Evolutionary conservation across 2,113 vertebrate species (phyloP).

Genomic region (Ictalurus punctatus): DNA sequence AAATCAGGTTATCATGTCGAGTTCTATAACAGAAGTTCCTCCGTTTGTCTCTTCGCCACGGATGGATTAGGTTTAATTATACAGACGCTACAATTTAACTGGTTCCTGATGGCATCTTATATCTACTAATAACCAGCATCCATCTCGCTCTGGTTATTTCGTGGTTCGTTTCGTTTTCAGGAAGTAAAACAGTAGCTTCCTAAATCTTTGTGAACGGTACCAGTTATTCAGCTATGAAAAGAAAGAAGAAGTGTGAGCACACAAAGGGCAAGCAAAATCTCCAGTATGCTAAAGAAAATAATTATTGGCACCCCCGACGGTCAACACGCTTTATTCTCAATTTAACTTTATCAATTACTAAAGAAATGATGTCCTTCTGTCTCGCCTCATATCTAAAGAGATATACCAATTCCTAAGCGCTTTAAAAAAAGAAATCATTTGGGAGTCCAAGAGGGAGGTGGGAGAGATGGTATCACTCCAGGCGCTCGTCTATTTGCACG

Average conservation of each 20-base stretch:
- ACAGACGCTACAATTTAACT: background rate
- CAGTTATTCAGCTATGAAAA: background rate
- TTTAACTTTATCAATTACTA: background rate
- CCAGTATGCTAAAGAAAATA: background rate
- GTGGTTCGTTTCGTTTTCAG: background rate
- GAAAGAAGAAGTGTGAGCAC: background rate
- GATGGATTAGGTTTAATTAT: background rate
- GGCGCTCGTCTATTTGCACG: too few species aligned
- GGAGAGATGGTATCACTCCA: background rate
- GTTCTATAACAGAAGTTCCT: background rate
- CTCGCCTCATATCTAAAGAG: background rate
- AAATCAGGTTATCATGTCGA: background rate
- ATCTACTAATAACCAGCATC: background rate
- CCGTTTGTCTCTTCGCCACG: too few species aligned
- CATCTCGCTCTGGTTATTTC: background rate
- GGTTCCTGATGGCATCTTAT: background rate
- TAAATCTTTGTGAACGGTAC: background rate
- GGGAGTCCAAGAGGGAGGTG: background rate
- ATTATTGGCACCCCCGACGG: background rate
- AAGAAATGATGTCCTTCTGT: background rate
- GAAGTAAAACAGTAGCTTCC: background rate
- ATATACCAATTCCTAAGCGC: background rate
- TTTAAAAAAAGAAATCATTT: background rate
- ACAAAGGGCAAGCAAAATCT: background rate
- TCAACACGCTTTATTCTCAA: background rate